Evolutionary conservation across 2,113 vertebrate species (phyloP).

Genomic region (Cygnus atratus): DNA sequence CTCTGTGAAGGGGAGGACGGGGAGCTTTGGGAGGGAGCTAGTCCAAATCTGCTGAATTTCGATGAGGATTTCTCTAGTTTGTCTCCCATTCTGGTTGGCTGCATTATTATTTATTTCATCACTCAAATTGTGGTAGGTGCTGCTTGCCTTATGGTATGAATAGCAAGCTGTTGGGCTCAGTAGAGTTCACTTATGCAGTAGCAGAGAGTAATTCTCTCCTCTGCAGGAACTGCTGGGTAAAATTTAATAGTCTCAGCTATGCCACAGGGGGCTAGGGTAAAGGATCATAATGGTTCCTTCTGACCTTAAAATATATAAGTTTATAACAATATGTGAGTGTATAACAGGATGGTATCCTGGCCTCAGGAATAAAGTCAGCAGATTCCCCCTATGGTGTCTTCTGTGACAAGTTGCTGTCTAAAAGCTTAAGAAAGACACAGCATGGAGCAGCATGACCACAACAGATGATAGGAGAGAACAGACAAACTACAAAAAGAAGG

Average conservation of each 20-base stretch:
- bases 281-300: not conserved
- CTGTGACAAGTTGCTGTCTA: not conserved
- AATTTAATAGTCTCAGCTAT: not conserved
- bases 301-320: not conserved
- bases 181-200: constrained; percentile 53
- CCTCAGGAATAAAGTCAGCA: not conserved
- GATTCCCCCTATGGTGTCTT: not conserved
- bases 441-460: not conserved
- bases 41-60: constrained; percentile 54
- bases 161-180: constrained; percentile 45
- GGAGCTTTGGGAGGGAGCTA: constrained; percentile 6
- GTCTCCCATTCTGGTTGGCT: constrained; percentile 52
- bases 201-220: constrained; percentile 34
- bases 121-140: constrained; percentile 63
- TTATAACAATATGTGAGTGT: not conserved
- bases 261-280: not conserved
- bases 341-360: not conserved
- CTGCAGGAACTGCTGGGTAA: constrained; percentile 10
- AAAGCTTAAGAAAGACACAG: not conserved
- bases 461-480: not conserved
- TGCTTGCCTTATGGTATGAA: constrained; percentile 48
- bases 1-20: not conserved
- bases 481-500: not conserved
- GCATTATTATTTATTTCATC: constrained; percentile 72
- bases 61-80: constrained; percentile 51